Conservation (phyloP, 2,888 invertebrate genomes). For the Aspidiotus destructor region DNA sequence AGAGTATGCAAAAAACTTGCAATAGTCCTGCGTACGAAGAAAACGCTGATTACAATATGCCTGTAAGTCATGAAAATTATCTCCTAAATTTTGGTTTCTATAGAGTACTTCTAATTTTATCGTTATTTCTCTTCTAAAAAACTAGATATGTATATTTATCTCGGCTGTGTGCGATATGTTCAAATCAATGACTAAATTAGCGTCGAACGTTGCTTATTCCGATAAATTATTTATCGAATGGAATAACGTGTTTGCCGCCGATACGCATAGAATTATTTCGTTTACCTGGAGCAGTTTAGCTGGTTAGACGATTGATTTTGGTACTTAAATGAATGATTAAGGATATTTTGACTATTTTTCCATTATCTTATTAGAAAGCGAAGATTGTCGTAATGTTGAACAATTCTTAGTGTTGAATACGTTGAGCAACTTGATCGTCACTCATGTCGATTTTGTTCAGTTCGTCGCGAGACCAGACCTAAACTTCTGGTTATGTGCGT, state of each 20-base stretch:
- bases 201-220: constrained; percentile 25
- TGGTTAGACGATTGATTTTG: constrained; percentile 5
- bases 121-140: neutral
- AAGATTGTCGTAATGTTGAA: constrained; percentile 20
- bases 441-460: constrained; percentile 32
- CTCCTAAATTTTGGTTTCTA: neutral
- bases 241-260: constrained; percentile 28
- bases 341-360: neutral
- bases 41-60: constrained; percentile 25
- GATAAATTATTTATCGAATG: constrained; percentile 30
- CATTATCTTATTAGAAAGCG: constrained; percentile 16
- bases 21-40: constrained; percentile 18
- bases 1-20: constrained; percentile 42
- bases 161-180: constrained; percentile 29
- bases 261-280: constrained; percentile 25
- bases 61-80: constrained; percentile 10
- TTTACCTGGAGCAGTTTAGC: constrained; percentile 28
- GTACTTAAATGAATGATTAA: neutral
- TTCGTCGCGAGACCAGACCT: constrained; percentile 27
- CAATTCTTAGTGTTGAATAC: constrained; percentile 33
- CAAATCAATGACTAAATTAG: constrained; percentile 29
- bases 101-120: neutral
- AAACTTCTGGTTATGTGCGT: constrained; percentile 34
- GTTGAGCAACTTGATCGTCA: constrained; percentile 27
- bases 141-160: constrained; percentile 23